phyloP scores from a whole-genome alignment of 2,888 invertebrate species.

The Eupithecia exiguata region DNA sequence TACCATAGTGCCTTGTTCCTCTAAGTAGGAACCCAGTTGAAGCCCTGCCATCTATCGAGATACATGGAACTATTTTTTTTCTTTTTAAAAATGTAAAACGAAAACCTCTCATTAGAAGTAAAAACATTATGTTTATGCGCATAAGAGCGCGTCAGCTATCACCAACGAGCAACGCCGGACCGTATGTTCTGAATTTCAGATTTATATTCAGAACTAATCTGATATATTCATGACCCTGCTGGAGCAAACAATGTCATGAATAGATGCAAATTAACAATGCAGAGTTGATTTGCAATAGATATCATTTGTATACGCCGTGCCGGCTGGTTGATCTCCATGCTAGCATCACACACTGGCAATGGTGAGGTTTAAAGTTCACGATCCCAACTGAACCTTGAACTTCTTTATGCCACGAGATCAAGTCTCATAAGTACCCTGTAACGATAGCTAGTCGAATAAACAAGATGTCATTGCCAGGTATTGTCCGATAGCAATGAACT shows the following conservation, averaged over 20 bases:
- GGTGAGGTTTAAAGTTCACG: constrained; percentile 48
- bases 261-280: constrained; percentile 23
- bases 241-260: constrained; percentile 12
- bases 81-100: no score
- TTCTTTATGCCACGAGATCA: constrained; percentile 38
- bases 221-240: not conserved
- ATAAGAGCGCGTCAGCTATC: no score
- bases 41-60: no score
- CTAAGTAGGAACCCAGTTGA: no score
- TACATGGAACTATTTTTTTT: no score
- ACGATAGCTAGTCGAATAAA: constrained; percentile 4
- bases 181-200: not conserved
- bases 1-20: no score
- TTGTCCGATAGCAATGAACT: constrained; percentile 20
- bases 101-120: no score
- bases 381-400: constrained; percentile 48
- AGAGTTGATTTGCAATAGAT: constrained; percentile 13
- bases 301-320: constrained; percentile 22
- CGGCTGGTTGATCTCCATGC: constrained; percentile 32
- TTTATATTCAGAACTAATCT: not conserved
- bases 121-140: no score
- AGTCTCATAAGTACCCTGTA: constrained; percentile 17
- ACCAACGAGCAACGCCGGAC: no score
- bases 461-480: constrained; percentile 6
- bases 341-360: constrained; percentile 21